Evolutionary conservation across 2,113 vertebrate genomes (phyloP), one percentile per base, ranked within the genome.

Genomic region (Orientallactaga bullata): DNA sequence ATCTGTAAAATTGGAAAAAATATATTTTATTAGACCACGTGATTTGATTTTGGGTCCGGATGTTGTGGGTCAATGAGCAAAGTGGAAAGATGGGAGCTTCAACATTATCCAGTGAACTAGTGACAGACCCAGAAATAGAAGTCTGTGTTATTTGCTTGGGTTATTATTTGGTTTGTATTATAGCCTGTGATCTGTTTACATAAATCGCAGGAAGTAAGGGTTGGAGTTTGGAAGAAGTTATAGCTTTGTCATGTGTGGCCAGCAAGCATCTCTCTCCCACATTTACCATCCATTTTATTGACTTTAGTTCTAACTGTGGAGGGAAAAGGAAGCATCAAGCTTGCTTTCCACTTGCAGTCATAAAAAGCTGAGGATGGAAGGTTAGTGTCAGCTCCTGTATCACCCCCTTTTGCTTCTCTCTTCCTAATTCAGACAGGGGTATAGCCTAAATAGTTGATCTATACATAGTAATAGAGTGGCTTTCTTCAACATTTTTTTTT

Each of bases 51-150:
- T 68, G 84, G 28, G 23, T 69, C 76, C 0, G 0, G 65, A 95
- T 95, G 55, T 89, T 90, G 80, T 91, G 68, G 76, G 51, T 85
- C 95, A 83, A 35, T 95, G 89, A 94, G 65, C 83, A 83, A 78
- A 94, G 65, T 88, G 86, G 91, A 78, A 42, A 68, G 76, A 90
- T 74, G 90, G 79, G 95, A 95, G 80, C 51, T 83, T 94, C 80
- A 91, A 72, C 24, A 92, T 84, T 96, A 90, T 91, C 60, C 72
- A 92, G 83, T 95, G 86, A 95, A 95, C 95, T 95, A 90, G 87
- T 90, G 72, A 80, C 79, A 95, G 86, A 68, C 79, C 80, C 61
- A 95, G 89, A 95, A 95, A 95, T 95, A 96, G 95, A 96, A 96
- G 92, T 65, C 28, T 92, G 65, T 95, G 80, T 82, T 96, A 68